Percentiles rank a stretch among this genome's conserved stretches.
These are phyloP conservation scores for Cataglyphis cursor DNA, from an alignment of 2,888 invertebrate genomes.

Conservation along the genomic window DNA sequence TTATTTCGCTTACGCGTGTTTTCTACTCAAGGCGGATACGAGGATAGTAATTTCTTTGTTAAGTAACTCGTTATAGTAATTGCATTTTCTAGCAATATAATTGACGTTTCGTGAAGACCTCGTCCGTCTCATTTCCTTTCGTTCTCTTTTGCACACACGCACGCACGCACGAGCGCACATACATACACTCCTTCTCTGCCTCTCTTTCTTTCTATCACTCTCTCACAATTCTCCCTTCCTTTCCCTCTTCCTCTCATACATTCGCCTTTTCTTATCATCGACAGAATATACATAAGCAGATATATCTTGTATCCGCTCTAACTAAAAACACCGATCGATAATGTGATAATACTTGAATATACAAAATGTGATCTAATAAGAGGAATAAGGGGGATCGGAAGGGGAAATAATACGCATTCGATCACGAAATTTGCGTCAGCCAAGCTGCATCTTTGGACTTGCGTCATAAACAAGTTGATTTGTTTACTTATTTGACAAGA, in stretches of 20 bases:
- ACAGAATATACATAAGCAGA: slow-evolving; percentile 20
- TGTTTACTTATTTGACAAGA: slow-evolving; percentile 48
- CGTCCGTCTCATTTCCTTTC: slow-evolving; percentile 51
- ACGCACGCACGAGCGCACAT: no score
- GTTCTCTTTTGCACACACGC: neutral
- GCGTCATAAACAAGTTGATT: slow-evolving; percentile 48
- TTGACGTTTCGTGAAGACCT: slow-evolving; percentile 84
- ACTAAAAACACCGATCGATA: slow-evolving; percentile 43
- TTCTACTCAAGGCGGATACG: slow-evolving; percentile 62
- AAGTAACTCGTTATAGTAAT: slow-evolving; percentile 75
- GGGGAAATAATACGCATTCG: slow-evolving; percentile 39
- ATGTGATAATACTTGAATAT: slow-evolving; percentile 46
- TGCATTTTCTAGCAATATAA: slow-evolving; percentile 76
- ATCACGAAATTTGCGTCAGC: slow-evolving; percentile 48
- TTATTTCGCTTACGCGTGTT: slow-evolving; percentile 60
- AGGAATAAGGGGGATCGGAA: slow-evolving; percentile 48
- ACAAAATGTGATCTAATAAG: slow-evolving; percentile 54
- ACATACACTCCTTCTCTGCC: neutral
- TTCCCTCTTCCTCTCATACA: slow-evolving; percentile 20
- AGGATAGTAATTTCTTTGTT: slow-evolving; percentile 61
- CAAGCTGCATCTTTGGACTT: slow-evolving; percentile 46
- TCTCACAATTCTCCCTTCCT: slow-evolving; percentile 28
- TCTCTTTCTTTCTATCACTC: slow-evolving; percentile 27
- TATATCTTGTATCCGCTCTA: slow-evolving; percentile 19
- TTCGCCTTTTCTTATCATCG: slow-evolving; percentile 22